Base-by-base conservation (phyloP, 2,113 vertebrate genomes). In the Microtus oregoni region DNA sequence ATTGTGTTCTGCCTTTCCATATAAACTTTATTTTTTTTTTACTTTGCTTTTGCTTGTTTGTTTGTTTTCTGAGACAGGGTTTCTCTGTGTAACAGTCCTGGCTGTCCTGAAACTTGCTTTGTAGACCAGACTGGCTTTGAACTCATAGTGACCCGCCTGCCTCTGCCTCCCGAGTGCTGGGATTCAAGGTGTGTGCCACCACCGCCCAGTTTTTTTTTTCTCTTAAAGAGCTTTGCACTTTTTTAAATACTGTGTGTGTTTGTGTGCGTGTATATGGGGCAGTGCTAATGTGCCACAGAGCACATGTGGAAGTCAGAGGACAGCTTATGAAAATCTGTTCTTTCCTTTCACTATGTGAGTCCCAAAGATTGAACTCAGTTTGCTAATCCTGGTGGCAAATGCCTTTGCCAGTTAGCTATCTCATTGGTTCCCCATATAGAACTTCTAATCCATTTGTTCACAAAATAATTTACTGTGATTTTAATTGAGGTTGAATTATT, bases 391-490 rank as follows among this genome's bases (percentile, higher is more conserved):
- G 35, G 12, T 63, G 35, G 55, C 11, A 63, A 83, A 26, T 41
- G 81, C 13, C 81, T 61, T 63, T 14, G 1, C 4, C 81, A 28
- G 10, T 63, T 24, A 63, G 12, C 14, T n/a, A 38, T 38, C 55
- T 41, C n/a, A 63, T 3, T 5, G 24, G 0, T 9, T 3, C 7
- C 38, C 24, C n/a, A 17, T 14, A 63, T 61, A 83, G 17, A 83
- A 38, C 28, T 14, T 83, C 55, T 41, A 83, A 63, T 38, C 24
- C 26, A 41, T 41, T 83, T 83, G 24, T 76, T 90, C 52, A 82
- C 65, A 90, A 86, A 92, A 28, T 86, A 63, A 70, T 35, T 88
- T 87, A 58, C 50, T 86, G 72, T 12, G 24, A 68, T 76, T 94
- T 83, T 94, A 14, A 92, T 61, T 86, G 30, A 20, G 73, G 68